Conservation (phyloP, 1,140 invertebrate species). For the Magallana angulata region DNA sequence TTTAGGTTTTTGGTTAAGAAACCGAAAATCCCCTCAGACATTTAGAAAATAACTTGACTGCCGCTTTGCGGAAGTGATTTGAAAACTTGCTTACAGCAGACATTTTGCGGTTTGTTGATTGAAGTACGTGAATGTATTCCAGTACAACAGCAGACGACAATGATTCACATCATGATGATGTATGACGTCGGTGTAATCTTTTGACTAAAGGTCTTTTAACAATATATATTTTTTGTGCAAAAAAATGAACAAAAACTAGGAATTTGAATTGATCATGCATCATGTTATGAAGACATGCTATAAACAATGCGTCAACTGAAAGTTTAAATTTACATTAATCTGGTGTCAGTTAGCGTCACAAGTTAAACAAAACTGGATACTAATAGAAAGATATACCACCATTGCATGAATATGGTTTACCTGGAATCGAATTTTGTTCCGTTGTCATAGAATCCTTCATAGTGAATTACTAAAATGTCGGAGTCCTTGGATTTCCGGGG, state of each 20-base stretch:
- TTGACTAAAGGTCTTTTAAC: neutral
- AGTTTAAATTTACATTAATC: neutral
- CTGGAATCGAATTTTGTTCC: conserved; percentile 57
- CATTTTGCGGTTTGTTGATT: neutral
- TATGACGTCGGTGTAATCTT: neutral
- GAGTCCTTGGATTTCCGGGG: conserved; percentile 46
- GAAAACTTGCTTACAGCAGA: conserved; percentile 2
- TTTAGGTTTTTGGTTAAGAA: too few species aligned
- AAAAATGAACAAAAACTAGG: neutral
- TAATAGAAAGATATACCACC: neutral
- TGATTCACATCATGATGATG: neutral
- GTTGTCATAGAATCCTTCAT: conserved; percentile 53
- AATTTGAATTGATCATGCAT: conserved; percentile 23
- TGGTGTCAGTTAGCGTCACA: neutral
- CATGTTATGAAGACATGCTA: neutral
- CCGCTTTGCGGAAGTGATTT: neutral
- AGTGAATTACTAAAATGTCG: conserved; percentile 53
- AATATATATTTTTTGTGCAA: neutral
- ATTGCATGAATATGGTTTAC: neutral
- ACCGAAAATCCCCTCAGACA: neutral
- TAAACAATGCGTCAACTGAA: neutral
- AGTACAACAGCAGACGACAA: neutral
- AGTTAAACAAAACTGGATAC: neutral
- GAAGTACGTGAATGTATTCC: conserved; percentile 14
- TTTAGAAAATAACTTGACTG: too few species aligned